Percentiles rank a stretch among this genome's conserved stretches.
Evolutionary conservation across 2,113 vertebrate species (phyloP).

Genomic region (Daphoenositta chrysoptera): DNA sequence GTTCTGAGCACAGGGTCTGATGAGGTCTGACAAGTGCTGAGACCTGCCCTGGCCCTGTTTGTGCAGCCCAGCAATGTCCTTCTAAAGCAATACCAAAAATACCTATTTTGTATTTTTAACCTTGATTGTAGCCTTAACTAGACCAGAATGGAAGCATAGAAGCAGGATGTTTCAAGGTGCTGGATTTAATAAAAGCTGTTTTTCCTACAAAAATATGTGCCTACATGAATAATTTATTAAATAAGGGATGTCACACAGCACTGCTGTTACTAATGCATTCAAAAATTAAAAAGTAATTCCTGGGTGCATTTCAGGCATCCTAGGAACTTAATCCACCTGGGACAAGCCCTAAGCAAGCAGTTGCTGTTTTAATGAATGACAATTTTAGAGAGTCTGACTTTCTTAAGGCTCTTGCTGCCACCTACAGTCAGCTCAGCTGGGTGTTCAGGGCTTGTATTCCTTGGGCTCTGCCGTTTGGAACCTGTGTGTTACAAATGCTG

Average conservation of each 20-base stretch:
- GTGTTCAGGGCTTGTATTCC: background rate
- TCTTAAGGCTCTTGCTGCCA: constrained; percentile 55
- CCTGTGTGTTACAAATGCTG: rapidly evolving
- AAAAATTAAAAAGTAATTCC: background rate
- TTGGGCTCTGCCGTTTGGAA: rapidly evolving
- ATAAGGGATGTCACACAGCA: background rate
- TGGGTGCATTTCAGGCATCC: background rate
- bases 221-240: background rate
- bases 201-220: background rate
- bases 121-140: background rate
- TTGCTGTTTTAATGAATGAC: background rate
- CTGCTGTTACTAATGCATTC: background rate
- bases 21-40: background rate
- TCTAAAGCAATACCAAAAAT: background rate
- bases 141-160: background rate
- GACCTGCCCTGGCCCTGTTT: background rate
- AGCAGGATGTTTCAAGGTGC: background rate
- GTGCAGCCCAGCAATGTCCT: background rate
- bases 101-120: background rate
- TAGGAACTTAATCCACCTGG: background rate
- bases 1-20: background rate
- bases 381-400: background rate
- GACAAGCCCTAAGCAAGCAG: background rate
- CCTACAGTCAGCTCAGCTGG: constrained; percentile 10
- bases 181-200: background rate